Evolutionary conservation across 2,888 invertebrate genomes (phyloP).

Genomic region (Corythucha ciliata): DNA sequence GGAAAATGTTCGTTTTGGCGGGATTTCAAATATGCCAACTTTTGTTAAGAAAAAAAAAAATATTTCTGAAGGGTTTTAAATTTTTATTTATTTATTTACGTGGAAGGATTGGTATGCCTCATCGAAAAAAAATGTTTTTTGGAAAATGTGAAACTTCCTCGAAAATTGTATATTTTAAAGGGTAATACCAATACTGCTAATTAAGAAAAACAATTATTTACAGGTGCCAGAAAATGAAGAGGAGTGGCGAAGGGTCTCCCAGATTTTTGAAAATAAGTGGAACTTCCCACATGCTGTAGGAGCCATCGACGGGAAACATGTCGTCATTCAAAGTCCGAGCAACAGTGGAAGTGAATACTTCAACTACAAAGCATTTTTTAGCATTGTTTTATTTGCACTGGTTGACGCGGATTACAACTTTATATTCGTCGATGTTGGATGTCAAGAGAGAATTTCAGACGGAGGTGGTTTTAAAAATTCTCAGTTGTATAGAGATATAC

Average conservation of each 20-base stretch:
- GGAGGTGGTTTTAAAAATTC: conserved; percentile 31
- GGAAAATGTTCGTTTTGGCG: too few relatives aligned
- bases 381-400: conserved; percentile 33
- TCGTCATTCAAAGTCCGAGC: conserved; percentile 4
- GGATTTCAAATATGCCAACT: too few relatives aligned
- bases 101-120: too few relatives aligned
- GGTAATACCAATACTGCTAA: too few relatives aligned
- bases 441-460: conserved; percentile 36
- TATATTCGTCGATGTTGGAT: conserved; percentile 36
- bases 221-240: conserved; percentile 6
- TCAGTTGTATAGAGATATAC: conserved; percentile 19
- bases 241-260: conserved; percentile 6
- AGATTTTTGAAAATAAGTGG: conserved; percentile 5
- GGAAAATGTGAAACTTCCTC: too few relatives aligned
- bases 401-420: conserved; percentile 37
- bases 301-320: conserved; percentile 20
- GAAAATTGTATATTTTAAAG: too few relatives aligned
- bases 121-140: too few relatives aligned
- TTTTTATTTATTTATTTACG: too few relatives aligned
- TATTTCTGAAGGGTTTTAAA: too few relatives aligned
- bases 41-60: too few relatives aligned
- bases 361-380: conserved; percentile 16
- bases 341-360: conserved; percentile 6
- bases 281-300: conserved; percentile 17
- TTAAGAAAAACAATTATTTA: too few relatives aligned